Conservation (phyloP, 2,888 invertebrate species). For the Ochropleura plecta region DNA sequence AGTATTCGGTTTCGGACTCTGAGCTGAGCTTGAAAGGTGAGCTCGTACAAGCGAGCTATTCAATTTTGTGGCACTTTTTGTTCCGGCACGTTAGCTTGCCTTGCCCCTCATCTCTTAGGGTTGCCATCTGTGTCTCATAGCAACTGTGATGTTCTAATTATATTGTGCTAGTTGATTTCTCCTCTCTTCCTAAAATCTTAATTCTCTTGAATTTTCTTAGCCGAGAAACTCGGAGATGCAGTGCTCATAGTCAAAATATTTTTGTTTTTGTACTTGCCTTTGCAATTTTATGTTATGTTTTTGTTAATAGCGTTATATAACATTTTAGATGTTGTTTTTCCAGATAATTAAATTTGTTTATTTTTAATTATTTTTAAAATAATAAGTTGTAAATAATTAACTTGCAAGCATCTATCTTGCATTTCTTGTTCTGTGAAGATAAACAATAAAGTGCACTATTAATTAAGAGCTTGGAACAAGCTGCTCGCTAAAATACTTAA, state of each 20-base stretch:
- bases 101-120: constrained; percentile 62
- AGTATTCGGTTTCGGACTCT: constrained; percentile 82
- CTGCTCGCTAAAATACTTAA: background rate
- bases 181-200: background rate
- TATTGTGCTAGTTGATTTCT: background rate
- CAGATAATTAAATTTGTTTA: background rate
- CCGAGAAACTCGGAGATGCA: constrained; percentile 7
- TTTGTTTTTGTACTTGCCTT: constrained; percentile 1
- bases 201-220: constrained; percentile 10
- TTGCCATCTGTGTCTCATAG: constrained; percentile 68
- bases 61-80: constrained; percentile 73
- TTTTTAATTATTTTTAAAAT: background rate
- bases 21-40: constrained; percentile 87
- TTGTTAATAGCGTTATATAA: background rate
- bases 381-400: background rate
- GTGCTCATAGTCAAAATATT: background rate
- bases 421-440: background rate
- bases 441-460: background rate
- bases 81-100: constrained; percentile 73
- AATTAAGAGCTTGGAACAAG: background rate
- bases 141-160: constrained; percentile 15
- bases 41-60: constrained; percentile 79
- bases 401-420: background rate
- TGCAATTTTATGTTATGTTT: constrained; percentile 6
- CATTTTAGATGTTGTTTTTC: background rate